A percentile compares a stretch with the other conserved stretches of the same genome.
phyloP scores from a whole-genome alignment of 2,888 invertebrate species.

The Philonicus albiceps region DNA sequence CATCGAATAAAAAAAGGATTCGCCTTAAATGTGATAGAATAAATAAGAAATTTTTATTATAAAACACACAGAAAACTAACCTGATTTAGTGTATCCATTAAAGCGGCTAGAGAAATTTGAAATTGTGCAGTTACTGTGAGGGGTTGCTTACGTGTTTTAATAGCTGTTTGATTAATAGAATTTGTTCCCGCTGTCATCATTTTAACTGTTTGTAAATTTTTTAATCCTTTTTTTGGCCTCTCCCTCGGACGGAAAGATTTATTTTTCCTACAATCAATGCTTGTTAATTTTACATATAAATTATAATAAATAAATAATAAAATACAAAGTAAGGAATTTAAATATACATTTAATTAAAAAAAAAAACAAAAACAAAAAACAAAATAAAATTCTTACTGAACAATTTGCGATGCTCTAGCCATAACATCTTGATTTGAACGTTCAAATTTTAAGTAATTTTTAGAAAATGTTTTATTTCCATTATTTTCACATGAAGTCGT shows the following conservation, averaged over 20 bases:
- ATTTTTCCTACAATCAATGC: slow-evolving; percentile 76
- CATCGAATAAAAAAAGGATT: slow-evolving; percentile 76
- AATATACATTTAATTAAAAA: slow-evolving; percentile 46
- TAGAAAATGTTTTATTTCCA: slow-evolving; percentile 51
- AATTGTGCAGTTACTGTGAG: slow-evolving; percentile 95
- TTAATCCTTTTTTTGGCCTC: slow-evolving; percentile 84
- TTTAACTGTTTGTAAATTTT: slow-evolving; percentile 91
- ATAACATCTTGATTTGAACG: slow-evolving; percentile 71
- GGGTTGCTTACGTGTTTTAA: slow-evolving; percentile 82
- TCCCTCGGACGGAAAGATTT: slow-evolving; percentile 90
- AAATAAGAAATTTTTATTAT: background rate
- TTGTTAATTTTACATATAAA: slow-evolving; percentile 42
- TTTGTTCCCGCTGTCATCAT: slow-evolving; percentile 74
- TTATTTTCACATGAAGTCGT: slow-evolving; percentile 53
- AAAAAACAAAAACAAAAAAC: slow-evolving; percentile 54
- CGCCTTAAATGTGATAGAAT: slow-evolving; percentile 55
- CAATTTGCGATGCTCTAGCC: slow-evolving; percentile 86
- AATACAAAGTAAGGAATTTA: background rate
- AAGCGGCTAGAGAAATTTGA: slow-evolving; percentile 86
- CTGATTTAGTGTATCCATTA: slow-evolving; percentile 94
- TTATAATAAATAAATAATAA: slow-evolving; percentile 23
- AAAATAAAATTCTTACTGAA: slow-evolving; percentile 73
- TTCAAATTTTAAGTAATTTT: slow-evolving; percentile 53
- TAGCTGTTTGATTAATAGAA: slow-evolving; percentile 56
- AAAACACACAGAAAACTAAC: slow-evolving; percentile 46